Evolutionary conservation across 2,888 invertebrate species (phyloP).

Genomic region (Anthophora plumipes): DNA sequence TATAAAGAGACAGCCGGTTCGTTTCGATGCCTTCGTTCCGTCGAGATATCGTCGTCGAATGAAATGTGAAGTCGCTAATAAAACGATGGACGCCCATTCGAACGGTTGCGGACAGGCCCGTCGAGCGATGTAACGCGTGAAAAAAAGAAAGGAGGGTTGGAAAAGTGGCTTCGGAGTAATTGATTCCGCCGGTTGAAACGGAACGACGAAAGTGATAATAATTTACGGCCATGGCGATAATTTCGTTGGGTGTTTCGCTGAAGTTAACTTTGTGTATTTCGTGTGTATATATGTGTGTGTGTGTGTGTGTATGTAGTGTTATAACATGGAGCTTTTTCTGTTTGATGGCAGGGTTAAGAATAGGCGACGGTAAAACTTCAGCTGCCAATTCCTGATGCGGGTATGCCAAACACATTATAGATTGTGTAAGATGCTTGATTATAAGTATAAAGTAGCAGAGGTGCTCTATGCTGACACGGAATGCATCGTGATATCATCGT

Average conservation of each 20-base stretch:
- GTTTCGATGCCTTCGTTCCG: conserved; percentile 30
- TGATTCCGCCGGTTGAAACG: not conserved
- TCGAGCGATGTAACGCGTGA: conserved; percentile 8
- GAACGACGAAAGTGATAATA: not conserved
- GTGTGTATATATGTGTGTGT: not conserved
- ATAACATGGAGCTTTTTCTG: not conserved
- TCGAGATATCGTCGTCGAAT: conserved; percentile 1
- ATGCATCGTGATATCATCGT: not conserved
- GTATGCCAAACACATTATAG: not conserved
- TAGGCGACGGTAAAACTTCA: not conserved
- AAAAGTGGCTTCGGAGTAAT: not conserved
- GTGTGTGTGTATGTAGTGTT: not conserved
- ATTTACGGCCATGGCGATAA: no score
- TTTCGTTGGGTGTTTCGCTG: not conserved
- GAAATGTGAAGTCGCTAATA: conserved; percentile 14
- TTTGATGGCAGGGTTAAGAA: not conserved
- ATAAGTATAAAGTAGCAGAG: not conserved
- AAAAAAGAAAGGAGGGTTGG: not conserved
- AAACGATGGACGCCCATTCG: conserved; percentile 12
- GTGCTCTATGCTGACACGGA: not conserved
- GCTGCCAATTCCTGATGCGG: not conserved
- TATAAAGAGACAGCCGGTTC: conserved; percentile 17
- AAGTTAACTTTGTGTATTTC: no score
- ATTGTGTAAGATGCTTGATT: not conserved
- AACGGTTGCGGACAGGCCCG: conserved; percentile 8